Evolutionary conservation across 2,888 invertebrate species (phyloP), one percentile per base, ranked within the genome.

Genomic region (Eristalinus sepulchralis): DNA sequence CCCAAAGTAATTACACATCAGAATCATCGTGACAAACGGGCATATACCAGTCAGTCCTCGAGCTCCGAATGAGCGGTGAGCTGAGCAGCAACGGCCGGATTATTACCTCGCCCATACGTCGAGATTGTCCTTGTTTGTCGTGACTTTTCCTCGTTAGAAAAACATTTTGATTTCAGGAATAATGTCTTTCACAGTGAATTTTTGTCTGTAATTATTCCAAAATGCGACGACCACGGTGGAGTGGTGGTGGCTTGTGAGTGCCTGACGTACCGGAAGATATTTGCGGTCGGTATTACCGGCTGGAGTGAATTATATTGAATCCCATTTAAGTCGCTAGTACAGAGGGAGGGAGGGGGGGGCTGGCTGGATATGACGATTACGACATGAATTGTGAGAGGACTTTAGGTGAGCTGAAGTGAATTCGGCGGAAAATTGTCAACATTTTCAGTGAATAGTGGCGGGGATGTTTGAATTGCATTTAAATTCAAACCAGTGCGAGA

Each of bases 101-200:
- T 47, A 47, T 17, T 47, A 47, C 47, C 47, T 47, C 47, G 47
- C 47, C 47, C 47, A 5, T 47, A 47, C 47, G 17, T 2, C 47
- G 55, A 68, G 68, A 1, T 53, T 59, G 47, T 62, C 62, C 77
- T 60, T 47, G 55, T 67, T 85, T 85, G 68, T 85, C 85, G 85
- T 85, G 85, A 85, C 85, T 85, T 81, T 77, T 81, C 63, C 71
- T 85, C 85, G 85, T 85, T 85, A 72, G 71, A 68, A 62, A 80
- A 66, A 60, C 39, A 77, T 73, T 85, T 85, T 82, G 85, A 85
- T 85, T 85, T 73, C 36, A 82, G 73, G 24, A 71, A 57, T 59
- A 71, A 60, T 60, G 60, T 71, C 60, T 71, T 60, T n/a, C 22
- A 47, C 39, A 36, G 60, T 36, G 60, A 24, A 60, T 59, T 62